phyloP scores from a whole-genome alignment of 1,140 invertebrate species.

The Tyrophagus putrescentiae region DNA sequence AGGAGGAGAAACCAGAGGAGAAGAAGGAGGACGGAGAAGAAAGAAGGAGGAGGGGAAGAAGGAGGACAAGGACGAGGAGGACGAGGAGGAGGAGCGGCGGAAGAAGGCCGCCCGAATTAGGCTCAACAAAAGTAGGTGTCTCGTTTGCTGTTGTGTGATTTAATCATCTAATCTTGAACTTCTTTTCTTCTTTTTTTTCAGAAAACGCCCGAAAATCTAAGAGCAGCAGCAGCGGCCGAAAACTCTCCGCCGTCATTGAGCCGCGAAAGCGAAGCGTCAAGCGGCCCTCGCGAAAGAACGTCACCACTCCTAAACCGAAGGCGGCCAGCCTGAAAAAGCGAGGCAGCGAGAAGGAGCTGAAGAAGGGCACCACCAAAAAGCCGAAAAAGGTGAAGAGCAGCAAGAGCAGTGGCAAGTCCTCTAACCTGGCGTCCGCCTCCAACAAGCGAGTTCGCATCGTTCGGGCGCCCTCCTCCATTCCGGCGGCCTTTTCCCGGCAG shows the following conservation, averaged over 20 bases:
- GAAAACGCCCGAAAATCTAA: not conserved
- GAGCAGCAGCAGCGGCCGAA: not conserved
- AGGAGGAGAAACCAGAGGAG: not conserved
- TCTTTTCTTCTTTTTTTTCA: no score
- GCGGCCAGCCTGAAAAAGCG: not conserved
- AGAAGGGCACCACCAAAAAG: no score
- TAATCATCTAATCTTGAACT: no score
- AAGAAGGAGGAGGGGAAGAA: not conserved
- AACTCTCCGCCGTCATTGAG: not conserved
- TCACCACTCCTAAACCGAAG: no score
- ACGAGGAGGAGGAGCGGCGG: not conserved
- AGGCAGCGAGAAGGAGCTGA: not conserved
- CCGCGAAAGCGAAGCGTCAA: not conserved
- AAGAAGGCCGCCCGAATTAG: not conserved
- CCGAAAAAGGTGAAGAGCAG: not conserved
- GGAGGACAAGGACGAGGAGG: not conserved
- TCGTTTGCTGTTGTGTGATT: no score
- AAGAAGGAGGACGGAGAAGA: conserved; percentile 7
- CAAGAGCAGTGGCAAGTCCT: not conserved
- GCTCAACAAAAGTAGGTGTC: no score
- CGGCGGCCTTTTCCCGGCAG: conserved; percentile 10
- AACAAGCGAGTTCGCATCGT: conserved; percentile 1
- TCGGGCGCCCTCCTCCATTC: conserved; percentile 11
- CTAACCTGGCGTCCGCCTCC: not conserved
- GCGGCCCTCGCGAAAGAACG: not conserved